These are phyloP conservation scores for Psittacula derbiana DNA, from an alignment of 2,797 vertebrate genomes.

Conservation along the genomic window DNA sequence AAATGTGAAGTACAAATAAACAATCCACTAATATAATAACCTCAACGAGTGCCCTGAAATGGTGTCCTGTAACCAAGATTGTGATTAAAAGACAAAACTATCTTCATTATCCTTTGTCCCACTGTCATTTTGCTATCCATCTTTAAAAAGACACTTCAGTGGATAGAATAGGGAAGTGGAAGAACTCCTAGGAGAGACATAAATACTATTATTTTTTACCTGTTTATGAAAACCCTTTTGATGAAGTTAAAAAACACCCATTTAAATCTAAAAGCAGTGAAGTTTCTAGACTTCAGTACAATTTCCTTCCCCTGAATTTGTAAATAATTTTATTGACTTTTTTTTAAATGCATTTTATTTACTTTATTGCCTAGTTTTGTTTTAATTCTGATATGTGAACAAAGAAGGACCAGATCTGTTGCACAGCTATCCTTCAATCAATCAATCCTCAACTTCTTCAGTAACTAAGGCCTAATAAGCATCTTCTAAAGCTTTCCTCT, in stretches of 20 bases:
- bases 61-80: neutral
- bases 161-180: neutral
- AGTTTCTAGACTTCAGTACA: neutral
- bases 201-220: neutral
- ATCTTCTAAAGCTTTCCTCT: neutral
- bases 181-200: neutral
- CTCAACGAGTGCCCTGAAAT: neutral
- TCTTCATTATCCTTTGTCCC: neutral
- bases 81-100: neutral
- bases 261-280: neutral
- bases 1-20: neutral
- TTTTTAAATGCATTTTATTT: neutral
- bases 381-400: neutral
- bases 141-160: neutral
- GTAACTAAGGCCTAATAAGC: neutral
- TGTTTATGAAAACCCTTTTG: neutral
- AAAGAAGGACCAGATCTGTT: neutral
- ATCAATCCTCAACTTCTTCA: neutral
- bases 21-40: neutral
- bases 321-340: neutral
- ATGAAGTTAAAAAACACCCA: neutral
- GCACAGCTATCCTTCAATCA: neutral
- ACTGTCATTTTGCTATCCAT: neutral
- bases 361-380: neutral
- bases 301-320: neutral